Evolutionary conservation across 2,797 vertebrate genomes (phyloP).

Genomic region (Acrossocheilus wenchowensis): DNA sequence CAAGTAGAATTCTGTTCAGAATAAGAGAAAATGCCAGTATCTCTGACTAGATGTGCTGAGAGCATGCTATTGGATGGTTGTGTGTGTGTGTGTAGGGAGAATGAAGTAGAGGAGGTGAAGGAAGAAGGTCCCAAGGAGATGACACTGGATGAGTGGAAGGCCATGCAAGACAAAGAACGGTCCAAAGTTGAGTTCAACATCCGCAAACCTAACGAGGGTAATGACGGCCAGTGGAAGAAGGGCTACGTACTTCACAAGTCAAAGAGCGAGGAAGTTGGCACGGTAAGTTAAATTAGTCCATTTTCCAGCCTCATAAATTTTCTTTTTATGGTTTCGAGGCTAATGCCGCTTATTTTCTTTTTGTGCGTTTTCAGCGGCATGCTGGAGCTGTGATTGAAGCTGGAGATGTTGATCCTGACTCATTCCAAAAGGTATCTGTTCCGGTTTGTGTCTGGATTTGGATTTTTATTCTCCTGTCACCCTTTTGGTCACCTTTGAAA

Average conservation of each 20-base stretch:
- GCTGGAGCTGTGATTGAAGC: constrained; percentile 73
- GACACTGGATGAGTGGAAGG: constrained; percentile 99
- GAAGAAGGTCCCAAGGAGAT: constrained; percentile 97
- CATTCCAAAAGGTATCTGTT: constrained; percentile 73
- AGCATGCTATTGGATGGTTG: neutral
- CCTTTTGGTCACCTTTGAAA: neutral
- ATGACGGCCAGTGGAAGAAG: constrained; percentile 98
- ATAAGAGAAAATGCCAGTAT: neutral
- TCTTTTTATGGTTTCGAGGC: neutral
- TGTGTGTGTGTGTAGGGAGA: constrained; percentile 83
- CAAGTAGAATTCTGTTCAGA: neutral
- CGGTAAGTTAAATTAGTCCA: neutral
- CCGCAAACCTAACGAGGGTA: constrained; percentile 97
- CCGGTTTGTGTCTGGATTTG: neutral
- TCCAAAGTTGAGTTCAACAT: constrained; percentile 99
- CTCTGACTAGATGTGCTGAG: neutral
- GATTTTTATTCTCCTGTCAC: neutral
- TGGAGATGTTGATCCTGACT: constrained; percentile 73
- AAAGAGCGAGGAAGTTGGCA: constrained; percentile 90
- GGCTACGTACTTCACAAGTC: constrained; percentile 99
- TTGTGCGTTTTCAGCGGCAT: constrained; percentile 43
- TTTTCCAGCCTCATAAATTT: neutral
- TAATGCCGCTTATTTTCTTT: neutral
- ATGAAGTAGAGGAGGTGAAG: constrained; percentile 97
- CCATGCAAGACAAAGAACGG: constrained; percentile 98